phyloP scores from a whole-genome alignment of 1,140 invertebrate species.

The Paralvinella palmiformis region DNA sequence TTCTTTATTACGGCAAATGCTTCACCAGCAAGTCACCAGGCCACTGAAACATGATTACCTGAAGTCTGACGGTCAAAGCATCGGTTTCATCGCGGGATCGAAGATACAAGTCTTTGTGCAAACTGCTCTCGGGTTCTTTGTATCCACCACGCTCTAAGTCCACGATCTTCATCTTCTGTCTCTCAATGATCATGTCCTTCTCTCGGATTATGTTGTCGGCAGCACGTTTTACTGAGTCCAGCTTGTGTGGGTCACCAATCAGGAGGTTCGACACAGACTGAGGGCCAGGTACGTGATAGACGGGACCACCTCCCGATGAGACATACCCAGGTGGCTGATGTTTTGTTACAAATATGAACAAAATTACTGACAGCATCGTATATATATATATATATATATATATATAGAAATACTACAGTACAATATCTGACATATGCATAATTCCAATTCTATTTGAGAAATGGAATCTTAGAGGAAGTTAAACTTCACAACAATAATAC shows the following conservation, averaged over 20 bases:
- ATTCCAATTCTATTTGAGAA: too few species aligned
- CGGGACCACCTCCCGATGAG: background rate
- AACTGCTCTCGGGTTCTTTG: too few species aligned
- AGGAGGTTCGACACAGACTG: background rate
- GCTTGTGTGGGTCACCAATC: background rate
- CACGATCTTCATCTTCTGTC: constrained; percentile 3
- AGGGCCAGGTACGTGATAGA: background rate
- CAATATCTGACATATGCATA: too few species aligned
- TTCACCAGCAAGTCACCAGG: background rate
- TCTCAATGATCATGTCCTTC: constrained; percentile 13
- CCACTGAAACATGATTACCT: background rate
- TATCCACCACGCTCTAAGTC: background rate
- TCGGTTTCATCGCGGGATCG: too few species aligned
- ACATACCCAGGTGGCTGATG: background rate
- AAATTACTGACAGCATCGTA: background rate
- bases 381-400: background rate
- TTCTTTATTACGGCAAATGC: too few species aligned
- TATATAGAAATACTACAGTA: too few species aligned
- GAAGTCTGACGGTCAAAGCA: too few species aligned
- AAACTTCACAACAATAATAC: too few species aligned
- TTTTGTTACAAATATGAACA: background rate
- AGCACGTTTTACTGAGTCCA: constrained; percentile 8
- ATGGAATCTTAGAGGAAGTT: too few species aligned
- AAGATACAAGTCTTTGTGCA: too few species aligned
- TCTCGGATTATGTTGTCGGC: constrained; percentile 15